A percentile compares a stretch with the other conserved stretches of the same genome.
Evolutionary conservation across 2,797 vertebrate species (phyloP).

Genomic region (Chaenodraco wilsoni): DNA sequence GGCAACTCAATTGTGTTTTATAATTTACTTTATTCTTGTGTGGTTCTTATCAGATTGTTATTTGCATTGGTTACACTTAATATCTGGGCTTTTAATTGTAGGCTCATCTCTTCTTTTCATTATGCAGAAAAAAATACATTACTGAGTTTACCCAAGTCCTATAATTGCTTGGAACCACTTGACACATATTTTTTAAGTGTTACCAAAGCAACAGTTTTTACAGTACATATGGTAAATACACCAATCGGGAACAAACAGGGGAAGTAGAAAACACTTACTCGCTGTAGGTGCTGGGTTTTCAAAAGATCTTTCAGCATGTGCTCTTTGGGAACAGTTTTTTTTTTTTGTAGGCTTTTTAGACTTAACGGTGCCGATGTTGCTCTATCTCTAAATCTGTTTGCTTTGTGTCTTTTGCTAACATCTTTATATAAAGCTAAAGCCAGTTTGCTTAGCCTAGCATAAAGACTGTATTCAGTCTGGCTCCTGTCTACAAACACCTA

Average conservation of each 20-base stretch:
- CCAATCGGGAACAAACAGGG: not conserved
- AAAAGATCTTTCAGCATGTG: not conserved
- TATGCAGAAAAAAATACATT: too few relatives aligned
- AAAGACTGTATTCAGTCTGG: not conserved
- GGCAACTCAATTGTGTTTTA: too few relatives aligned
- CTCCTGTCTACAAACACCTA: not conserved
- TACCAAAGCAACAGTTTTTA: too few relatives aligned
- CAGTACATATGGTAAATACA: not conserved
- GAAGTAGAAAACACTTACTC: not conserved
- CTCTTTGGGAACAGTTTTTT: not conserved
- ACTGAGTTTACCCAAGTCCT: too few relatives aligned
- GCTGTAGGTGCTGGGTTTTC: not conserved
- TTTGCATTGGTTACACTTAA: too few relatives aligned
- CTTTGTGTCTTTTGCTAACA: not conserved
- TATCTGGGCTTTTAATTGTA: too few relatives aligned
- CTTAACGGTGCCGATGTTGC: not conserved
- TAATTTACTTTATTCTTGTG: too few relatives aligned
- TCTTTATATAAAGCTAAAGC: not conserved
- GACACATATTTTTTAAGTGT: too few relatives aligned
- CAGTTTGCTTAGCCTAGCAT: not conserved
- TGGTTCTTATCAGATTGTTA: too few relatives aligned
- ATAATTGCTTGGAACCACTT: too few relatives aligned
- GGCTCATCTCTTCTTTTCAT: too few relatives aligned
- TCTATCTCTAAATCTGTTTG: not conserved
- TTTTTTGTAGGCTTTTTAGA: too few relatives aligned